phyloP scores from a whole-genome alignment of 2,888 invertebrate species.

The Lepas anatifera region DNA sequence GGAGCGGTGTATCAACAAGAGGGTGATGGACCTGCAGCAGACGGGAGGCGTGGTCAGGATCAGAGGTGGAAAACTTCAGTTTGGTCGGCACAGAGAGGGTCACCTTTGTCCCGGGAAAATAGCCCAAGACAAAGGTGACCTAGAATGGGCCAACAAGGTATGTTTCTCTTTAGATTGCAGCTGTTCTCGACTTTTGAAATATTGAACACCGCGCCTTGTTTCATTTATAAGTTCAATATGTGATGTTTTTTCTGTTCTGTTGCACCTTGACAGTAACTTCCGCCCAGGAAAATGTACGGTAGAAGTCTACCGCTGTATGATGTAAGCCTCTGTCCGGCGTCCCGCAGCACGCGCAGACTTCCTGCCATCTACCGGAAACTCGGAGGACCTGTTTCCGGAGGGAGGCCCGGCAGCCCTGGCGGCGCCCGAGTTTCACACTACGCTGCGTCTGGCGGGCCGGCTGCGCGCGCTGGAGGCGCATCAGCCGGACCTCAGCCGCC shows the following conservation, averaged over 20 bases:
- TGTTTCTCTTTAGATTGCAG: neutral
- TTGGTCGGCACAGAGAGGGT: neutral
- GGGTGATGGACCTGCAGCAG: neutral
- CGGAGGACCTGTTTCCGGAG: neutral
- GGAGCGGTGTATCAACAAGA: neutral
- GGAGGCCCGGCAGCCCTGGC: neutral
- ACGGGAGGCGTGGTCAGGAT: neutral
- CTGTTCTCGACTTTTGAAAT: too few relatives aligned
- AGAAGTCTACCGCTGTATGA: too few relatives aligned
- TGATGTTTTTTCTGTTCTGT: too few relatives aligned
- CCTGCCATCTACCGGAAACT: conserved; percentile 1
- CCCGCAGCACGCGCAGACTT: neutral
- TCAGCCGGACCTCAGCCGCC: neutral
- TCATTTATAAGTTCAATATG: too few relatives aligned
- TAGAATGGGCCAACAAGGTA: neutral
- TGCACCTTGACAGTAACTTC: too few relatives aligned
- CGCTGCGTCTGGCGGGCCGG: neutral
- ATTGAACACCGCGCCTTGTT: too few relatives aligned
- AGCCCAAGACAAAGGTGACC: neutral
- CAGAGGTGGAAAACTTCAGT: neutral
- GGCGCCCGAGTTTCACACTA: conserved; percentile 4
- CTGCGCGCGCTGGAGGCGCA: neutral
- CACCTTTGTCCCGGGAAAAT: neutral
- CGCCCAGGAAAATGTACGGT: too few relatives aligned
- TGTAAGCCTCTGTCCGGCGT: too few relatives aligned